Base-by-base conservation (phyloP, 1,140 invertebrate species). In the Nautilus pompilius region DNA sequence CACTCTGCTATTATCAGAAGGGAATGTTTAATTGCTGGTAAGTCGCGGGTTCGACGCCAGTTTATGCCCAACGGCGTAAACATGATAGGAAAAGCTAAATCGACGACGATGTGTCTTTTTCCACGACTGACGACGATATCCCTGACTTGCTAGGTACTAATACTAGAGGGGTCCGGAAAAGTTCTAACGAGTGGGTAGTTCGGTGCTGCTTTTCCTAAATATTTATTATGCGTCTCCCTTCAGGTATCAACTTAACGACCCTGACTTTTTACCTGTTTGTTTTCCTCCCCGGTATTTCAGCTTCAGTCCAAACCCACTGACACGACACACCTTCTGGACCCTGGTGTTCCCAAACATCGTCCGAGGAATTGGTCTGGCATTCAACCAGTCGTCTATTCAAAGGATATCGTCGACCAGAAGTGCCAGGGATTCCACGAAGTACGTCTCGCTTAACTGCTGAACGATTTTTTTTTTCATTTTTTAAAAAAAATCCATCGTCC, bases 341-440 rank as follows among this genome's bases (percentile, higher is more conserved):
- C 87, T 96, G 22, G 86, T 91, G 10, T 83, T 96, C 60, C 93
- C 94, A 15, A 91, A 91, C 0, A 89, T 91, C 24, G 90, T 96
- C 65, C 94, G 93, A 49, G 95, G 93, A 88, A 84, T 93, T 2
- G 90, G 92, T 0, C 87, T 96, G 77, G 93, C 90, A 69, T 91
- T 93, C 34, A 96, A 95, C 82, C 94, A 97, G 78, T 90, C 93
- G 0, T 93, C 93, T 22, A 89, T 96, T 17, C 95, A 97, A 80
- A 91, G 96, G 75, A 95, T 95, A 75, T 86, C 95, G 33, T 90
- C 90, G 88, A 70, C 91, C 29, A 88, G 89, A 0, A 90, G 85
- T 17, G 73, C 91, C 3, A 81, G 79, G 55, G 83, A 87, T 48
- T 91, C 90, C 2, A 87, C 84, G 81, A 87, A 81, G 89, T 91